Base-by-base conservation (phyloP, 2,888 invertebrate genomes). In the Tenthredo distinguenda region DNA sequence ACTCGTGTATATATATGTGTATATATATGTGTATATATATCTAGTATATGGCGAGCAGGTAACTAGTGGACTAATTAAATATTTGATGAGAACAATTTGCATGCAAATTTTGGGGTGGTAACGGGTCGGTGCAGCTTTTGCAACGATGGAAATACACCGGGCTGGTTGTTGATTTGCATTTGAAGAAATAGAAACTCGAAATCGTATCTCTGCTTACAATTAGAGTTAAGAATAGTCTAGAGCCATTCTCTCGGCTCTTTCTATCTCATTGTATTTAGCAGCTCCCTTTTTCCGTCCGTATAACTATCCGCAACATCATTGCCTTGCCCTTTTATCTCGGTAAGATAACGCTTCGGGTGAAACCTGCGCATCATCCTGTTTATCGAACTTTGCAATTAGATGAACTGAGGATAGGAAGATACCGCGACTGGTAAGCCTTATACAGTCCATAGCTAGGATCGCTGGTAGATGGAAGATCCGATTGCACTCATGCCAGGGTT, bases 321-420 rank as follows among this genome's bases (percentile, higher is more conserved):
- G 40, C 81, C 81, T 58, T 81, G 81, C 81, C 62, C 81, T 81
- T 81, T 81, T 81, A 81, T 81, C 81, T 37, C 1, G 21, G 12
- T 0, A n/a, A 71, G 83, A 83, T 83, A 83, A 83, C 83, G 83
- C 83, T 50, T 34, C 83, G 68, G 83, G 68, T 83, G 83, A 83
- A 83, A 76, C 85, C 15, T 72, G 34, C 43, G 65, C 85, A 77
- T 85, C 85, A 74, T 21, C 85, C 76, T 79, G 65, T 81, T 85
- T 82, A 85, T 85, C 85, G 85, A 85, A 85, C 82, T 82, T 71
- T 68, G 72, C 82, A 85, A 85, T 85, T 85, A 85, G 85, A 85
- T 85, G 68, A 26, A 71, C 65, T 37, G 50, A 83, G 47, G 83
- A 83, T 83, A 81, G 81, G 58, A 7, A 81, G 81, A 81, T 83